Conservation (phyloP, 1,140 invertebrate genomes). For the Pristionchus pacificus region DNA sequence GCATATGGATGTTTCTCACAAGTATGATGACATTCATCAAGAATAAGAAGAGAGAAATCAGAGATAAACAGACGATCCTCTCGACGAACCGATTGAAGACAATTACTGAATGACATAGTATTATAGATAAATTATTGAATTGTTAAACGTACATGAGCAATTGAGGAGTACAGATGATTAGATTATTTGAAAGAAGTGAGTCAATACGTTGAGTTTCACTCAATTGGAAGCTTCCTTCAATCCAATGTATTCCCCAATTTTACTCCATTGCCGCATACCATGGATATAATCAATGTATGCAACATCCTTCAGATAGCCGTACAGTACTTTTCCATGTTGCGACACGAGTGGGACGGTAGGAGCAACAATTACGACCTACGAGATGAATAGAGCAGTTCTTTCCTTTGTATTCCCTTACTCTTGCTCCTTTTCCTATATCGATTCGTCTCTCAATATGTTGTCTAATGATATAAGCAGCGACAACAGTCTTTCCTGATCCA, state of each 20-base stretch:
- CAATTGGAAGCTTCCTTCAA: too few relatives aligned
- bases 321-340: slow-evolving; percentile 28
- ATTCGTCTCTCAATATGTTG: slow-evolving; percentile 21
- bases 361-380: slow-evolving; percentile 33
- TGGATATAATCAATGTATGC: too few relatives aligned
- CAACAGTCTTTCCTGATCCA: slow-evolving; percentile 40
- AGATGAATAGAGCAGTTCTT: slow-evolving; percentile 1
- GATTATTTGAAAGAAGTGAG: too few relatives aligned
- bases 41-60: slow-evolving; percentile 36
- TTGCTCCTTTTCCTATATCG: not conserved
- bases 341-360: slow-evolving; percentile 33
- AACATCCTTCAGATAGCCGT: slow-evolving; percentile 3
- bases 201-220: too few relatives aligned
- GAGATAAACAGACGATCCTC: slow-evolving; percentile 28
- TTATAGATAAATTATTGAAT: slow-evolving; percentile 12
- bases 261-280: too few relatives aligned
- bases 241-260: too few relatives aligned
- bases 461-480: slow-evolving; percentile 16
- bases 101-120: slow-evolving; percentile 33
- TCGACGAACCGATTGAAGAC: slow-evolving; percentile 25
- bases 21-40: slow-evolving; percentile 33
- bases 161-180: too few relatives aligned
- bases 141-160: too few relatives aligned
- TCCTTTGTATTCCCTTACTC: slow-evolving; percentile 7
- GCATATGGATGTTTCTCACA: too few relatives aligned